Percentiles rank a stretch among this genome's conserved stretches.
phyloP scores from a whole-genome alignment of 2,888 invertebrate species.

The Subacronicta megacephala region DNA sequence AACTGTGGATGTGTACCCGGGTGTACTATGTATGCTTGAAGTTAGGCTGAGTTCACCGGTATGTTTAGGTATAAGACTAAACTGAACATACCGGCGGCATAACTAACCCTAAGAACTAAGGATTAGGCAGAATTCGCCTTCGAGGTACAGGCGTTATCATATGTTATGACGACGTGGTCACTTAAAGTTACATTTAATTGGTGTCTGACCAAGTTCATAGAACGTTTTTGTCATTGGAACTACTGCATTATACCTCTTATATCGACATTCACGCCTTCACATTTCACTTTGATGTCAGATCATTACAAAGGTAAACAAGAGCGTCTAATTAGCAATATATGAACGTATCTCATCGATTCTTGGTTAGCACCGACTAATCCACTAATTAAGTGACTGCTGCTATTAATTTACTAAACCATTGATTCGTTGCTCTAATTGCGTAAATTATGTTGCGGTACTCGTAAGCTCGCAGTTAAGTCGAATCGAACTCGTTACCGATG shows the following conservation, averaged over 20 bases:
- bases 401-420: conserved; percentile 72
- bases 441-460: conserved; percentile 46
- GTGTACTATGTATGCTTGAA: too few relatives aligned
- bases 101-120: too few relatives aligned
- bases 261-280: conserved; percentile 52
- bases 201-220: too few relatives aligned
- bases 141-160: too few relatives aligned
- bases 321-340: conserved; percentile 79
- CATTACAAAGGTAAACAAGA: conserved; percentile 79
- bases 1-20: too few relatives aligned
- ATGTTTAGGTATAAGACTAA: too few relatives aligned
- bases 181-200: too few relatives aligned
- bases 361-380: conserved; percentile 71
- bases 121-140: too few relatives aligned
- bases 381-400: conserved; percentile 73
- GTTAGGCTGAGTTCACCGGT: too few relatives aligned
- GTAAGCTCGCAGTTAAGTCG: conserved; percentile 38
- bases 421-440: conserved; percentile 57
- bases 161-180: too few relatives aligned
- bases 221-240: not conserved
- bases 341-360: conserved; percentile 75
- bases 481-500: conserved; percentile 26
- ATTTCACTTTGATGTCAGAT: conserved; percentile 77
- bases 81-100: too few relatives aligned
- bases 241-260: not conserved